These are phyloP conservation scores for Lobophora halterata DNA, from an alignment of 2,888 invertebrate genomes.

Conservation along the genomic window DNA sequence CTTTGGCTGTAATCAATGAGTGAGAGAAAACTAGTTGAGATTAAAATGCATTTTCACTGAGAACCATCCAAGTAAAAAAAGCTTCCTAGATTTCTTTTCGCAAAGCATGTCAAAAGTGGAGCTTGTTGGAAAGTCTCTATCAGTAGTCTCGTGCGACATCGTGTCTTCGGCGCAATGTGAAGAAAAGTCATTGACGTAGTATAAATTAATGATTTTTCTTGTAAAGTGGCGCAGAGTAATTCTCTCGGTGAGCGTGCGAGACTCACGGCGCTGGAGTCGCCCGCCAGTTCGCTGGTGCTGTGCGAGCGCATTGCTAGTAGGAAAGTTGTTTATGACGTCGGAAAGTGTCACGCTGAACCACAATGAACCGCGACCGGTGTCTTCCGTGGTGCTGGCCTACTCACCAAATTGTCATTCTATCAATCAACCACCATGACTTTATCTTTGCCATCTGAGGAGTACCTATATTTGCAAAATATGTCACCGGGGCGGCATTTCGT, in stretches of 20 bases:
- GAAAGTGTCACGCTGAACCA: slow-evolving; percentile 81
- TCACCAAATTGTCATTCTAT: slow-evolving; percentile 78
- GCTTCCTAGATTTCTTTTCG: slow-evolving; percentile 31
- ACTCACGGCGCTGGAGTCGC: slow-evolving; percentile 45
- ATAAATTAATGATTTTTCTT: slow-evolving; percentile 60
- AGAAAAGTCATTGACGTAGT: slow-evolving; percentile 57
- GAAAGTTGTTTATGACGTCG: slow-evolving; percentile 79
- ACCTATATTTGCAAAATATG: slow-evolving; percentile 48
- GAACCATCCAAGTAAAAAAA: slow-evolving; percentile 6
- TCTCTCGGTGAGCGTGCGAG: slow-evolving; percentile 51
- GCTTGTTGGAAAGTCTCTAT: slow-evolving; percentile 37
- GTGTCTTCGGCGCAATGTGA: slow-evolving; percentile 45
- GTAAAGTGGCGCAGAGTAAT: slow-evolving; percentile 68
- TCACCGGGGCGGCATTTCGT: slow-evolving; percentile 52
- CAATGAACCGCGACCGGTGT: slow-evolving; percentile 73
- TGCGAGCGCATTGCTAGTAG: slow-evolving; percentile 75
- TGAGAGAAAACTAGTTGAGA: slow-evolving; percentile 2
- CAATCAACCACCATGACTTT: slow-evolving; percentile 73
- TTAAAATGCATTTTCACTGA: slow-evolving; percentile 12
- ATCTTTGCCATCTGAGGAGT: slow-evolving; percentile 63
- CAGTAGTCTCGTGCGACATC: slow-evolving; percentile 29
- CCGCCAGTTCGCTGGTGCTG: slow-evolving; percentile 45
- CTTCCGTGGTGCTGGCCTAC: slow-evolving; percentile 75
- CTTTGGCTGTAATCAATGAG: too few relatives aligned
- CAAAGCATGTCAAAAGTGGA: slow-evolving; percentile 36